Base-by-base conservation (phyloP, 2,888 invertebrate species). In the Margaritifera margaritifera region DNA sequence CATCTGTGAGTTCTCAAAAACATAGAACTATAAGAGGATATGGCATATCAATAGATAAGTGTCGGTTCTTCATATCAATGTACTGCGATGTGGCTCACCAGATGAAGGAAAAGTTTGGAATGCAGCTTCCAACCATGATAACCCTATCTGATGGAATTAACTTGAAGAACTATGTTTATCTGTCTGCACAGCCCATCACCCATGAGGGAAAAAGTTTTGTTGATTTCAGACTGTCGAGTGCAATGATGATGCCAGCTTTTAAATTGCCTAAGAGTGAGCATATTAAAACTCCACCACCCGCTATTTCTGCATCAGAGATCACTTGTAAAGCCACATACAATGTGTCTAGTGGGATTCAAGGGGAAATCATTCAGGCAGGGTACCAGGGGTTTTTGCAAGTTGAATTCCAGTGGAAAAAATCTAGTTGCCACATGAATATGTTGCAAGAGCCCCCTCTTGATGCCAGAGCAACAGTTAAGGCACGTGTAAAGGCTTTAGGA, bases 351-450 rank as follows among this genome's bases (percentile, higher is more conserved):
- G 54, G 22, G 18, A 18, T 53, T 50, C 27, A 31, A 63, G 75
- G 65, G 4, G 69, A 65, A 25, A 65, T 66, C 20, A n/a, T 63
- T 20, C 27, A 58, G 19, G 65, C 69, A 24, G 75, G 71, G 31
- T 72, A 68, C 52, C 74, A 73, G 70, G 80, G 81, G 24, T 75
- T 72, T 4, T 65, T 83, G 27, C 62, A 75, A 53, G 64, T 84
- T 19, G 81, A 82, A 60, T 68, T 82, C 11, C 69, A 78, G 55
- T 84, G 84, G 84, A 76, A 72, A 64, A 79, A 75, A 25, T 64
- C 66, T 5, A 53, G 65, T 15, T 64, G 69, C 15, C 63, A 69
- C 11, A 42, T 72, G 19, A 58, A 66, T n/a, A 64, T 81, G 24
- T 63, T 83, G 18, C 78, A 82, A 52, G 75, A 71, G 8, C 83